Evolutionary conservation across 2,888 invertebrate genomes (phyloP).

Genomic region (Microdon myrmicae): DNA sequence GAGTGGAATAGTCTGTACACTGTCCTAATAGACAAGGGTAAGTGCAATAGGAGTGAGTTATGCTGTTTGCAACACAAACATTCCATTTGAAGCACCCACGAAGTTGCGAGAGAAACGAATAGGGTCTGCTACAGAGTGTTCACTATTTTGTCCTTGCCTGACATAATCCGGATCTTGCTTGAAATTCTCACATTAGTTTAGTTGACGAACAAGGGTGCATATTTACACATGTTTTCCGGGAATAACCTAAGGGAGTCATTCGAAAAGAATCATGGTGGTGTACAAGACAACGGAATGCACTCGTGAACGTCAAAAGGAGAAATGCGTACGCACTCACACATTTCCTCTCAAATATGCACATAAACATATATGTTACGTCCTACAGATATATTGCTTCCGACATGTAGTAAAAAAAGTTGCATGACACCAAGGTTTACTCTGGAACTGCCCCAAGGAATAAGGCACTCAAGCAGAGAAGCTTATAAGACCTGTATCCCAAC

Average conservation of each 20-base stretch:
- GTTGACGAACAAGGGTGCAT: conserved; percentile 41
- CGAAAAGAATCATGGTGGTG: conserved; percentile 25
- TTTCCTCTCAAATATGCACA: too few relatives aligned
- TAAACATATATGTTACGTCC: not conserved
- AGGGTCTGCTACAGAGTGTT: conserved; percentile 6
- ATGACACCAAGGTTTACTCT: conserved; percentile 20
- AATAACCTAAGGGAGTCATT: conserved; percentile 14
- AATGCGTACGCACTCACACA: too few relatives aligned
- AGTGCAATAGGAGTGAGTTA: conserved; percentile 8
- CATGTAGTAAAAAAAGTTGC: conserved; percentile 46
- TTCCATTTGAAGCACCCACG: conserved; percentile 8
- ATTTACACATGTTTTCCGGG: conserved; percentile 35
- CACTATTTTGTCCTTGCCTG: conserved; percentile 41
- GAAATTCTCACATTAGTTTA: conserved; percentile 50
- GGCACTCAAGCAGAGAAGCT: conserved; percentile 21
- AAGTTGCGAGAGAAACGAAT: not conserved
- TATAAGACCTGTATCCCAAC: not conserved
- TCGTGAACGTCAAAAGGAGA: not conserved
- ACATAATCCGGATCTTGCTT: conserved; percentile 46
- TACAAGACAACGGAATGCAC: conserved; percentile 18
- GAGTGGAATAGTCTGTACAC: conserved; percentile 28
- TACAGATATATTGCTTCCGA: not conserved
- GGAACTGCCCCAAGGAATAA: conserved; percentile 39
- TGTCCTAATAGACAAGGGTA: conserved; percentile 3
- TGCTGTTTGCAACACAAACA: conserved; percentile 12